These are phyloP conservation scores for Mercenaria mercenaria DNA, from an alignment of 1,140 invertebrate species.

Conservation along the genomic window DNA sequence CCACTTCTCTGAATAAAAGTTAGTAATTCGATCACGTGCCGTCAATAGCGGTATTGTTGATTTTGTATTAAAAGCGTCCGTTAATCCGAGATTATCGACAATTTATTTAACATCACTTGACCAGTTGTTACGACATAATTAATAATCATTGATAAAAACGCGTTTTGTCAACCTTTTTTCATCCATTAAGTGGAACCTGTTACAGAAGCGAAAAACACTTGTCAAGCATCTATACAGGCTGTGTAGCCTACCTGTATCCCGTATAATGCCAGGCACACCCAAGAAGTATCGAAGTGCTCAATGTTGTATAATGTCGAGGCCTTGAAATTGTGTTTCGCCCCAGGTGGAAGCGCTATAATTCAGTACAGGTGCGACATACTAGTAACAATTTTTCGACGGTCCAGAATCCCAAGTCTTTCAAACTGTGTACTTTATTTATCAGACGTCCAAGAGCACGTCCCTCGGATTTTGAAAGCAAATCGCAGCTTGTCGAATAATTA, in stretches of 20 bases:
- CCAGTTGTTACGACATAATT: no score
- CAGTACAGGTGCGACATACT: slow-evolving; percentile 29
- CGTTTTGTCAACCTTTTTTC: neutral
- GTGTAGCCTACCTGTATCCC: slow-evolving; percentile 37
- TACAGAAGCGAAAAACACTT: slow-evolving; percentile 13
- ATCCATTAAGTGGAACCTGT: slow-evolving; percentile 15
- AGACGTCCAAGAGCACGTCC: slow-evolving; percentile 52
- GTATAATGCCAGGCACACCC: slow-evolving; percentile 29
- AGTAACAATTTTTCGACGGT: slow-evolving; percentile 52
- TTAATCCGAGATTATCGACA: no score
- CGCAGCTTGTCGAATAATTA: neutral
- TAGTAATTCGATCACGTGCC: no score
- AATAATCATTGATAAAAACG: no score
- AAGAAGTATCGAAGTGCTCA: slow-evolving; percentile 51
- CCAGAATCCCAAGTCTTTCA: slow-evolving; percentile 32
- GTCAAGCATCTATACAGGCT: neutral
- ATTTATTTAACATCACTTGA: no score
- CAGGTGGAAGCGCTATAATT: slow-evolving; percentile 56
- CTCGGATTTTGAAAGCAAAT: no score
- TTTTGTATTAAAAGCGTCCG: no score
- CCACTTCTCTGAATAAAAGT: no score
- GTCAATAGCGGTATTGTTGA: no score
- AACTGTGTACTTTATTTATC: slow-evolving; percentile 61
- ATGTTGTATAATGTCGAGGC: slow-evolving; percentile 27
- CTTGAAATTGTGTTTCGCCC: slow-evolving; percentile 37